Base-by-base conservation (phyloP, 2,888 invertebrate species). In the Melinaea menophilus region DNA sequence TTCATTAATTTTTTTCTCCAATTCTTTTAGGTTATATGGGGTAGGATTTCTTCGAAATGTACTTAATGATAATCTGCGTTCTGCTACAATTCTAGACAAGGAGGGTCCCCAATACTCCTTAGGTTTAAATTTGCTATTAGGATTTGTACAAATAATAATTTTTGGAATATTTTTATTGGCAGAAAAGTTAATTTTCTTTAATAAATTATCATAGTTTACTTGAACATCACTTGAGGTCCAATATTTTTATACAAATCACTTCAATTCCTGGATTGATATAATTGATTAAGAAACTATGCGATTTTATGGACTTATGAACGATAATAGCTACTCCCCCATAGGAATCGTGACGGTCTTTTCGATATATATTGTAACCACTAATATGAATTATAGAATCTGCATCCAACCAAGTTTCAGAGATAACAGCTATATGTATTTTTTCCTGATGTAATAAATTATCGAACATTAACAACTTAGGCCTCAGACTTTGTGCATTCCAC, bases 31-130 rank as follows among this genome's bases (percentile, higher is more conserved):
- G 34, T 69, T 66, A n/a, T 62, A 22, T 0, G 63, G 66, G 7
- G 59, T 64, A 4, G 66, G 66, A 41, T 67, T 67, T n/a, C 56
- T 48, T 57, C 69, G 47, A 56, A 69, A 69, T 1, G 4, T 22
- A 22, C 37, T 57, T 3, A 69, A 34, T 7, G 66, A 64, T 35
- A 64, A 34, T 4, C 66, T 41, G 0, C 68, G 66, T 51, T 63
- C 37, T 0, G 64, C 68, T 41, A 69, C 60, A 13, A 58, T 13
- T 58, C 59, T 34, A 7, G 69, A 68, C 31, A 65, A 35, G 4
- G 45, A 3, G 13, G 55, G 59, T 45, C n/a, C 64, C 66, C 66
- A 68, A 47, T 68, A 68, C 2, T 41, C 54, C 58, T 64, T 68
- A 12, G 67, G 62, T 46, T 55, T 57, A 59, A 69, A 68, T 31